phyloP scores from a whole-genome alignment of 2,797 vertebrate species.

The Gymnodraco acuticeps region DNA sequence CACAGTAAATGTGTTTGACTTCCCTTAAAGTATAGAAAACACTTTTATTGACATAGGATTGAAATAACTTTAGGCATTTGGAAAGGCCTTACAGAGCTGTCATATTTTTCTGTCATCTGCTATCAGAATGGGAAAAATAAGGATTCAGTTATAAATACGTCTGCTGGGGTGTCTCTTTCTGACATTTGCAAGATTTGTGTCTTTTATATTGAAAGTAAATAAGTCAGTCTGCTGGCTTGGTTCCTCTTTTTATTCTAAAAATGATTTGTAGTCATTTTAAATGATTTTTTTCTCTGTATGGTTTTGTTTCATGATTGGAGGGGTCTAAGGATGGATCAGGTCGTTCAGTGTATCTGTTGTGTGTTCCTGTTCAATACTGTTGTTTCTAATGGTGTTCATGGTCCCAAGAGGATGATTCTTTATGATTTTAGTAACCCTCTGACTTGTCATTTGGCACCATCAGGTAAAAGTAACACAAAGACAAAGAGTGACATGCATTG shows the following conservation, averaged over 20 bases:
- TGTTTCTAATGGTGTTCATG: neutral
- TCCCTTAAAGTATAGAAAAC: neutral
- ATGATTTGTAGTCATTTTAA: neutral
- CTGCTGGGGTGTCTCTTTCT: conserved; percentile 7
- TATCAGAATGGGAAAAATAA: conserved; percentile 16
- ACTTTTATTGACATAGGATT: neutral
- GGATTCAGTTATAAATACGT: conserved; percentile 25
- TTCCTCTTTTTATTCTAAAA: neutral
- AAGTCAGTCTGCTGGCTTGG: conserved; percentile 4
- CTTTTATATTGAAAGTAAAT: conserved; percentile 25
- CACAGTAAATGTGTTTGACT: neutral
- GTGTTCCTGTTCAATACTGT: neutral
- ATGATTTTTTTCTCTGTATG: neutral
- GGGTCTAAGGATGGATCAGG: neutral
- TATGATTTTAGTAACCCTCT: too few relatives aligned
- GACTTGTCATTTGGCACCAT: too few relatives aligned
- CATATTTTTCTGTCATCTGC: conserved; percentile 31
- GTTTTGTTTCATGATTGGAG: neutral
- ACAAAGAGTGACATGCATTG: too few relatives aligned
- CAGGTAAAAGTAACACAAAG: too few relatives aligned
- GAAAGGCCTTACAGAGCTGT: conserved; percentile 8
- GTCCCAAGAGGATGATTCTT: too few relatives aligned
- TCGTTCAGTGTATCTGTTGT: neutral
- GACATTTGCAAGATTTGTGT: conserved; percentile 11
- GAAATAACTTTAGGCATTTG: conserved; percentile 12